phyloP scores from a whole-genome alignment of 2,113 vertebrate species.

The Microcebus jonahi region DNA sequence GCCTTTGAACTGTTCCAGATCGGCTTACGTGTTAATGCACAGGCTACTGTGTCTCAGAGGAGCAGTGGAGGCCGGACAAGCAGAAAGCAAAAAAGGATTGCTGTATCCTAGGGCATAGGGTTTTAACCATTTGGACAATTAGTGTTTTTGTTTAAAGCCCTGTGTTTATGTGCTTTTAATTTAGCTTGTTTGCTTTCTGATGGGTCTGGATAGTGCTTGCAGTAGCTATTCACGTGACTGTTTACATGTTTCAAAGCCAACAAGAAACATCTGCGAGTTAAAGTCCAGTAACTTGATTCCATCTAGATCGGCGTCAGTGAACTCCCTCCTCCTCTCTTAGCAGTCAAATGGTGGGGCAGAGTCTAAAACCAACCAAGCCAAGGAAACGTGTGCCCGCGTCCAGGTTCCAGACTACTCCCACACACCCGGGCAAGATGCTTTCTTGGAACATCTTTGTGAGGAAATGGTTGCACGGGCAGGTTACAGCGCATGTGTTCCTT shows the following conservation, averaged over 20 bases:
- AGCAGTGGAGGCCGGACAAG: background rate
- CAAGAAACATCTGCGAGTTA: slow-evolving; percentile 11
- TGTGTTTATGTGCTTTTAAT: slow-evolving; percentile 67
- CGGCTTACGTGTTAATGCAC: background rate
- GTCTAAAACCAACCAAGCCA: background rate
- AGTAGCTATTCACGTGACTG: slow-evolving; percentile 50
- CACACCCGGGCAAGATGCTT: background rate
- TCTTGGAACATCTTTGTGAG: background rate
- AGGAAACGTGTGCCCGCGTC: background rate
- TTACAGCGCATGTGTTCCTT: background rate
- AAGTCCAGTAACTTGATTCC: background rate
- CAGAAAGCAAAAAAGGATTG: background rate
- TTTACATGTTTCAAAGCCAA: background rate
- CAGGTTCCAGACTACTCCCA: slow-evolving; percentile 4
- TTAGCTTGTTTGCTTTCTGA: slow-evolving; percentile 69
- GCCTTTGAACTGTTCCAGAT: slow-evolving; percentile 16
- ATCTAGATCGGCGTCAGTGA: background rate
- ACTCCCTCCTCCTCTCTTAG: background rate
- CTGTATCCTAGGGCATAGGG: background rate
- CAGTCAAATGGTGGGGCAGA: background rate
- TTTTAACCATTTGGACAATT: slow-evolving; percentile 38
- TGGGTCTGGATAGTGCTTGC: background rate
- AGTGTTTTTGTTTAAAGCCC: slow-evolving; percentile 61
- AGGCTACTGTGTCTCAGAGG: background rate
- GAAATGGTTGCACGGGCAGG: background rate